Evolutionary conservation across 2,797 vertebrate species (phyloP), one percentile per base, ranked within the genome.

Genomic region (Chloroceryle inda): DNA sequence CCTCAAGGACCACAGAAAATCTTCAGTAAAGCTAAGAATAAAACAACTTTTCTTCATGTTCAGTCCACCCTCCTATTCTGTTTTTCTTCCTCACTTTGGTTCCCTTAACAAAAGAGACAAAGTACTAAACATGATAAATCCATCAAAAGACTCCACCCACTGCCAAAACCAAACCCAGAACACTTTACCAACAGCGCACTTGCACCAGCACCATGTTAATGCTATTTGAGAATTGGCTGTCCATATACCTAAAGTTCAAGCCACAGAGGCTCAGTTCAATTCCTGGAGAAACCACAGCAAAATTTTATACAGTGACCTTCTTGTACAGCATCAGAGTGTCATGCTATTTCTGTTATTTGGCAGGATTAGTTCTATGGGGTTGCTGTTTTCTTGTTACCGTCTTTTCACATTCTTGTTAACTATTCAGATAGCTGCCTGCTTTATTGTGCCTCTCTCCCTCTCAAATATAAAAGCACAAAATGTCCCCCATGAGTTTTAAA

Each of bases 171-270:
- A 59, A 10, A 5, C 22, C 42, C 45, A 10, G 40, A 61, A 6
- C 23, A 44, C 23, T 5, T 9, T 9, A 6, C 2, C 3, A 58
- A 22, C 10, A 42, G 9, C 4, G 9, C 24, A 4, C 4, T 1
- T 1, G 10, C 9, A 9, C 12, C 6, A 37, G 6, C 8, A 12
- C 35, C 11, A 3, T n/a, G 47, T 69, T 40, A 77, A 19, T 22
- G 14, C 5, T 72, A 1, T 56, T 44, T 92, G 19, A 64, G 44
- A 22, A 19, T 19, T 83, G 27, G 5, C 8, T 66, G 31, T 45
- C 14, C 21, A 10, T 18, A 27, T 11, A 73, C 4, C 21, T 81
- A 8, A 81, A 66, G n/a, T 35, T 71, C 49, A 86, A 93, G 33
- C 4, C 31, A 26, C n/a, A 74, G 49, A 55, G 52, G 22, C 7